Conservation (phyloP, 1,140 invertebrate species). For the Eciton burchellii region DNA sequence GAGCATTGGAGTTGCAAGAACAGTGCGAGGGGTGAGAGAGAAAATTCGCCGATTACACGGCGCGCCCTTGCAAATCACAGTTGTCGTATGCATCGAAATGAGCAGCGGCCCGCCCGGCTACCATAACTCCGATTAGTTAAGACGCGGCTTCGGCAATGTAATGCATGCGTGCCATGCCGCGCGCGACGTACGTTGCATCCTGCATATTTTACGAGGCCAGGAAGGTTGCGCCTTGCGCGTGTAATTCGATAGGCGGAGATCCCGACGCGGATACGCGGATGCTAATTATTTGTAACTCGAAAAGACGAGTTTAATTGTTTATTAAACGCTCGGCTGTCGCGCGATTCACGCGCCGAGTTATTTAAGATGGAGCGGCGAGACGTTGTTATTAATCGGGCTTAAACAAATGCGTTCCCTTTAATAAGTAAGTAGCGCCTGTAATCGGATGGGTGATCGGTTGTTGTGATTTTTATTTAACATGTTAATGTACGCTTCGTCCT, state of each 20-base stretch:
- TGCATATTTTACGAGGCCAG: conserved; percentile 70
- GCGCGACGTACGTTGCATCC: conserved; percentile 64
- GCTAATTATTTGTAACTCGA: conserved; percentile 63
- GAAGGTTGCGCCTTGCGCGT: conserved; percentile 18
- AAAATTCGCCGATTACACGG: conserved; percentile 66
- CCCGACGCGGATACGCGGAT: conserved; percentile 46
- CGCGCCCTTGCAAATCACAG: conserved; percentile 71
- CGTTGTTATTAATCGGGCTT: conserved; percentile 34
- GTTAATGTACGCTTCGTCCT: not conserved
- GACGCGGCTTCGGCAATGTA: conserved; percentile 71
- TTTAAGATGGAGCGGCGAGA: conserved; percentile 27
- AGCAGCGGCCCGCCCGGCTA: conserved; percentile 67
- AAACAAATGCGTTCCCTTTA: conserved; percentile 6
- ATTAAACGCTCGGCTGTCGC: conserved; percentile 30
- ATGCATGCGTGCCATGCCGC: conserved; percentile 63
- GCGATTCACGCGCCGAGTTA: conserved; percentile 46
- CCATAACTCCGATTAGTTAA: conserved; percentile 77
- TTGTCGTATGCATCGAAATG: conserved; percentile 75
- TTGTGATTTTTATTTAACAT: conserved; percentile 23
- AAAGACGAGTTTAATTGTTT: conserved; percentile 53
- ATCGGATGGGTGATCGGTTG: not conserved
- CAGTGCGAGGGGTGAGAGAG: conserved; percentile 37
- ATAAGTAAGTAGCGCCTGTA: not conserved
- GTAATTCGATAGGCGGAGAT: conserved; percentile 60
- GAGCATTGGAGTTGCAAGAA: not conserved